Percentiles rank a stretch among this genome's conserved stretches.
Evolutionary conservation across 2,888 invertebrate genomes (phyloP).

Genomic region (Acanthosepion lycidas): DNA sequence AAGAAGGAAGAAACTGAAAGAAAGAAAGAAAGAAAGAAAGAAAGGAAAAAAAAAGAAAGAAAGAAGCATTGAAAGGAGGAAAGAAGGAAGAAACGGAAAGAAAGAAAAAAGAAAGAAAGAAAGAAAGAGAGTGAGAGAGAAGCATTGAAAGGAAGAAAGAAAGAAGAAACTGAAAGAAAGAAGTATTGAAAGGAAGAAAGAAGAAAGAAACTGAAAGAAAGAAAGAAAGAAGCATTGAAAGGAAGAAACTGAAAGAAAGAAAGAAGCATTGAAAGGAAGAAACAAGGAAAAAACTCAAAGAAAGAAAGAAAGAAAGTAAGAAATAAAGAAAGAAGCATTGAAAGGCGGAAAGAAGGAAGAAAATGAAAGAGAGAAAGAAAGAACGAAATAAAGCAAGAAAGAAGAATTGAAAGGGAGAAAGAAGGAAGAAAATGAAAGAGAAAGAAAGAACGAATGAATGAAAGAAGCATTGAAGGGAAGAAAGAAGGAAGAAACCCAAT

Average conservation of each 20-base stretch:
- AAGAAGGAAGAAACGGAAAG: neutral
- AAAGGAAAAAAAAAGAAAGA: neutral
- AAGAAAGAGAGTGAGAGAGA: too few species aligned
- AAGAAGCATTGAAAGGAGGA: neutral
- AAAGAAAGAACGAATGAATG: neutral
- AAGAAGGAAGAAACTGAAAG: neutral
- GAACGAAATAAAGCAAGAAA: neutral
- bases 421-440: neutral
- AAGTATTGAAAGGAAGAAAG: neutral
- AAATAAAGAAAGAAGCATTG: neutral
- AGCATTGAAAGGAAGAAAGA: too few species aligned
- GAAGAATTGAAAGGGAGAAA: neutral
- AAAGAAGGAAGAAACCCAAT: too few species aligned
- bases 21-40: neutral
- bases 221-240: neutral
- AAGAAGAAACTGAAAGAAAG: too few species aligned
- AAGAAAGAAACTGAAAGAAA: neutral
- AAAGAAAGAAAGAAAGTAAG: neutral
- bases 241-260: neutral
- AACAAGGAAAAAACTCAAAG: too few species aligned
- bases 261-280: neutral
- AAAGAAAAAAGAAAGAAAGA: neutral
- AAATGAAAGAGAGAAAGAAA: neutral
- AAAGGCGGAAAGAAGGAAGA: neutral
- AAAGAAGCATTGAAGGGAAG: too few species aligned